These are phyloP conservation scores for Suricata suricatta DNA, from an alignment of 2,113 vertebrate species.

Conservation along the genomic window DNA sequence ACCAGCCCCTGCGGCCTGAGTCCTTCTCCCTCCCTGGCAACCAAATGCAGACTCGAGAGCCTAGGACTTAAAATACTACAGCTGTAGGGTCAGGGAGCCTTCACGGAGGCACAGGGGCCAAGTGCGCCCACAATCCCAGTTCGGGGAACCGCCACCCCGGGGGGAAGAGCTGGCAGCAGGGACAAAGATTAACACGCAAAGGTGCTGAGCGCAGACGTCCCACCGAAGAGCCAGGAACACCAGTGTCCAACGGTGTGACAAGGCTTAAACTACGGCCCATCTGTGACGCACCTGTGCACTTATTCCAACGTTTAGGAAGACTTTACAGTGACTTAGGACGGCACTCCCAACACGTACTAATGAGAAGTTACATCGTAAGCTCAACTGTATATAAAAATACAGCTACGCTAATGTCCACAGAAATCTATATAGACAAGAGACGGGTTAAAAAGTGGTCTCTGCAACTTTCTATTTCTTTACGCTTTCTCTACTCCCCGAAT, in stretches of 20 bases:
- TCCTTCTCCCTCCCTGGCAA: neutral
- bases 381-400: neutral
- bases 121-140: neutral
- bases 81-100: neutral
- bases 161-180: neutral
- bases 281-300: neutral
- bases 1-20: no score
- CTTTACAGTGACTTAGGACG: neutral
- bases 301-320: neutral
- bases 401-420: rapidly evolving
- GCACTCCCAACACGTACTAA: neutral
- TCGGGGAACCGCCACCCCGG: no score
- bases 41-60: neutral
- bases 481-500: neutral
- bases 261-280: rapidly evolving
- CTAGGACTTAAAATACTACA: no score
- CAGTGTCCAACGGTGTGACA: rapidly evolving
- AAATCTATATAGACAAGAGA: neutral
- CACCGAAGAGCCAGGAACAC: neutral
- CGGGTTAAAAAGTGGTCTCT: neutral
- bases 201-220: rapidly evolving
- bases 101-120: neutral
- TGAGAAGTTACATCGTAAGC: neutral
- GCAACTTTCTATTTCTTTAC: neutral
- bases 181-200: rapidly evolving